Evolutionary conservation across 2,113 vertebrate genomes (phyloP).

Genomic region (Tamias sibiricus): DNA sequence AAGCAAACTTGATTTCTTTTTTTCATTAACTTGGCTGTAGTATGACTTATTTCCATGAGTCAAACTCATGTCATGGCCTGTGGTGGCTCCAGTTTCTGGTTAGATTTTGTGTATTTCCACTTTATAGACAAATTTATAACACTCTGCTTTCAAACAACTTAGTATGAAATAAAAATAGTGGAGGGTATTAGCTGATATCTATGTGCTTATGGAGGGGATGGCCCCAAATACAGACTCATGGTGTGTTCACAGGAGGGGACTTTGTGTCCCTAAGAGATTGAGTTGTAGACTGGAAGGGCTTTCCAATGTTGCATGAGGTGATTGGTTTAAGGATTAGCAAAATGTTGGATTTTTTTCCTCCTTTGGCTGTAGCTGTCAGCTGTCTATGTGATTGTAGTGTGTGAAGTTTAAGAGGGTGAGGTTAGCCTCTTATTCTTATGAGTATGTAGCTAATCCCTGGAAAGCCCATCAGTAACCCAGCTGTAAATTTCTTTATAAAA

Average conservation of each 20-base stretch:
- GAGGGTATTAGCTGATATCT: neutral
- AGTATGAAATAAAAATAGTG: neutral
- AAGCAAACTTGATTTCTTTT: neutral
- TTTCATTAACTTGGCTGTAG: neutral
- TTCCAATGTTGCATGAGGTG: constrained; percentile 83
- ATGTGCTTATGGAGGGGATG: neutral
- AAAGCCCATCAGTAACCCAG: constrained; percentile 88
- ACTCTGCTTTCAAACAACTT: constrained; percentile 6
- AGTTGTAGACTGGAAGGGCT: constrained; percentile 80
- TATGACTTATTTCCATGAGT: neutral
- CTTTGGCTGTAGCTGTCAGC: constrained; percentile 84
- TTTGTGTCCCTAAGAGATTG: constrained; percentile 80
- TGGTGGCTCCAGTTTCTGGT: neutral
- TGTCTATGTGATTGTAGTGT: constrained; percentile 86
- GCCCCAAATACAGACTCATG: constrained; percentile 48
- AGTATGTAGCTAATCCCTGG: constrained; percentile 87
- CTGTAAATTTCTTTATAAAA: constrained; percentile 84
- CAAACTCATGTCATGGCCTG: neutral
- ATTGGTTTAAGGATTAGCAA: constrained; percentile 89
- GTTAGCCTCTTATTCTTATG: constrained; percentile 89
- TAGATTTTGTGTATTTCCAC: neutral
- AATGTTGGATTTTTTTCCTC: constrained; percentile 86
- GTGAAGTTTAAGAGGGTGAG: constrained; percentile 89
- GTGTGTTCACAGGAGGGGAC: constrained; percentile 71
- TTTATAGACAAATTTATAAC: neutral